Base-by-base conservation (phyloP, 2,113 vertebrate species). In the Octodon degus region DNA sequence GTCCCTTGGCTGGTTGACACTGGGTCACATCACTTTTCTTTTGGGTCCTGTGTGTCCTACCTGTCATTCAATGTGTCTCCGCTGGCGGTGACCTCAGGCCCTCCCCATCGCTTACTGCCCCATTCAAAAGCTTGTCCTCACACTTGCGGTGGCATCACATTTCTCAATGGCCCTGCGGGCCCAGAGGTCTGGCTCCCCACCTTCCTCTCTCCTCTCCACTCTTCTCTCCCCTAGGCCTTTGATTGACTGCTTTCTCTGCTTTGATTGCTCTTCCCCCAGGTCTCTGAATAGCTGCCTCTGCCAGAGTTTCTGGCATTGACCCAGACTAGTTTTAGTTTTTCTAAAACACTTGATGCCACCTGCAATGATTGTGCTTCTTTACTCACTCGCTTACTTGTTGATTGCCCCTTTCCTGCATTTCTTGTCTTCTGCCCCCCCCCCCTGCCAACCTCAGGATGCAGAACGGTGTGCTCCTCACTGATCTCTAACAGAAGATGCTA, bases 361-460 rank as follows among this genome's bases (percentile, higher is more conserved):
- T 40, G 34, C 27, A 32, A 34, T 34, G n/a, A 53, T 77, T 1
- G 0, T 88, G 53, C 77, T 58, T 34, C 13, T 37, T 86, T 74
- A 68, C 60, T 63, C 58, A 30, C 58, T 82, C n/a, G 55, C 34
- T 68, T 32, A 34, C 79, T 74, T 62, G 76, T 30, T 79, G 17
- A 25, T 34, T 16, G 3, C 58, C n/a, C 43, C 37, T 34, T 9
- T n/a, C 1, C 0, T 13, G 0, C 25, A 25, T 77, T 12, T 20
- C 58, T 86, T 40, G 37, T 12, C 76, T 4, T 47, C 8, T 11
- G 7, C 24, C 63, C 17, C 32, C 1, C 22, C 58, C 47, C 1
- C 25, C 27, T 1, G 12, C 9, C 14, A 30, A 47, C 65, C 55
- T 58, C 16, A 58, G 55, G 55, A 43, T 30, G 67, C 24, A 32